Base-by-base conservation (phyloP, 1,140 invertebrate genomes). In the Lepidurus packardi region DNA sequence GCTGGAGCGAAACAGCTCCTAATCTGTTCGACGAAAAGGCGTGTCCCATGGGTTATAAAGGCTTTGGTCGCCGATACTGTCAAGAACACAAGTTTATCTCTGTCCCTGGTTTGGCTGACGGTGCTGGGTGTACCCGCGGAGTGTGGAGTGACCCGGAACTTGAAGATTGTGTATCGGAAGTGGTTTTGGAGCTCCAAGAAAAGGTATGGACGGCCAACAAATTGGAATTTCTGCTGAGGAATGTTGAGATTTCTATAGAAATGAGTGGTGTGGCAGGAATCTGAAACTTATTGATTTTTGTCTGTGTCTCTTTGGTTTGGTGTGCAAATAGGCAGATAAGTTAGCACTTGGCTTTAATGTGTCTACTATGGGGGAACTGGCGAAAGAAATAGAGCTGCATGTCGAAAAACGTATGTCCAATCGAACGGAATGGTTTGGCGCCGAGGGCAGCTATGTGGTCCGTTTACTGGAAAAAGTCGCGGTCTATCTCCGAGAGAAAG, bases 1-100 rank as follows among this genome's bases (percentile, higher is more conserved):
- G 10, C 41, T 78, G 77, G 77, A 45, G 43, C 16, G 43, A 11
- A 41, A 74, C 77, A 65, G 73, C 65, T 16, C 21, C 42, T 21
- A 43, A 78, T 34, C n/a, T 44, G 13, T 45, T 42, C 73, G 65
- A 73, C 25, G 43, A 73, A 41, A 25, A 73, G 21, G 25, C 73
- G 34, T 78, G 77, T 41, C 77, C 77, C 34, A n/a, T 41, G 16
- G 77, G 77, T 25, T 78, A 78, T 34, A 41, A 65, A 24, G 77
- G 77, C n/a, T 24, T 41, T 11, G 53, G 53, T 1, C 8, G 25
- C 11, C 65, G 77, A 21, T 65, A 11, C 73, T 78, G 77, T 43
- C n/a, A n/a, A 9, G 9, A 65, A 65, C 53, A 65, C 8, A 65
- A 65, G 21, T 65, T 13, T 16, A n/a, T 21, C 16, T 16, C 53